Percentiles rank a stretch among this genome's conserved stretches.
These are phyloP conservation scores for Eilema sororculum DNA, from an alignment of 2,888 invertebrate species.

Conservation along the genomic window DNA sequence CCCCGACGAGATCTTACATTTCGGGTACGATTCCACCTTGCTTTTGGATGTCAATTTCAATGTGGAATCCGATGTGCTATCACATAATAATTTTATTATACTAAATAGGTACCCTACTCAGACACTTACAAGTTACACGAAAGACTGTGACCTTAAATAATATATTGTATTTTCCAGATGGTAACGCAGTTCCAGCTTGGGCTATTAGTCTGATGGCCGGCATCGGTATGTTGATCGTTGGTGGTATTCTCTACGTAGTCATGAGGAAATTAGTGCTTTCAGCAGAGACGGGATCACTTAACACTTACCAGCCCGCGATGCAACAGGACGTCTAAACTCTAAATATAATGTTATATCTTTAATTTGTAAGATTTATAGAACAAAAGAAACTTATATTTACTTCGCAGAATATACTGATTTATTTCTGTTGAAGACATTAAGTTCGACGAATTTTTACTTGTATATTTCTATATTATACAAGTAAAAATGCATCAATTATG, in stretches of 20 bases:
- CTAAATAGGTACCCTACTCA: too few species aligned
- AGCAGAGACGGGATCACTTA: slow-evolving; percentile 78
- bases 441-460: background rate
- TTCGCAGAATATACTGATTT: background rate
- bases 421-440: background rate
- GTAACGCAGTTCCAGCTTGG: slow-evolving; percentile 92
- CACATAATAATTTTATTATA: too few species aligned
- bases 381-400: background rate
- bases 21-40: too few species aligned
- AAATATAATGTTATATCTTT: slow-evolving; percentile 9
- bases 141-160: too few species aligned
- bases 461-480: background rate
- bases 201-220: slow-evolving; percentile 90
- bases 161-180: slow-evolving; percentile 78
- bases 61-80: too few species aligned
- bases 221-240: slow-evolving; percentile 90
- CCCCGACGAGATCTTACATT: too few species aligned
- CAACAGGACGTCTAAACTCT: slow-evolving; percentile 79
- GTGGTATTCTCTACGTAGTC: slow-evolving; percentile 89
- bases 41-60: too few species aligned
- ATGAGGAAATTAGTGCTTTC: slow-evolving; percentile 90
- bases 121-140: too few species aligned
- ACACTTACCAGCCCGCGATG: slow-evolving; percentile 86
- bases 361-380: background rate
- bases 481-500: background rate